Evolutionary conservation across 2,888 invertebrate genomes (phyloP).

Genomic region (Bellardia bayeri): DNA sequence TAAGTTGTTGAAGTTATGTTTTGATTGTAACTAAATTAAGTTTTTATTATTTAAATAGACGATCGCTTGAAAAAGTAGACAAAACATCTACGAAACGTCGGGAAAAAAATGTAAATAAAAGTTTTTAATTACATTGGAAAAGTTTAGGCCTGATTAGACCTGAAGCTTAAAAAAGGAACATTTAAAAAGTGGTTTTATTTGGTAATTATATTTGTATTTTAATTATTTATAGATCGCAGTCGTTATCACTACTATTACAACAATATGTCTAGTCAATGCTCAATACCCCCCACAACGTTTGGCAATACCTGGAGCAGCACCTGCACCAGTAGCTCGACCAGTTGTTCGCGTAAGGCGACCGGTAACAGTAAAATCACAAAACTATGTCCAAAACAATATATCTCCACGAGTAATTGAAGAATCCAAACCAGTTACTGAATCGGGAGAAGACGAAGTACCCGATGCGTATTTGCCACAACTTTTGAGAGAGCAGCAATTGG

Average conservation of each 20-base stretch:
- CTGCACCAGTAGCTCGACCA: conserved; percentile 81
- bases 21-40: too few species aligned
- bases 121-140: too few species aligned
- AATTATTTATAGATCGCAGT: conserved; percentile 72
- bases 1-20: too few species aligned
- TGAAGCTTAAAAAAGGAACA: too few species aligned
- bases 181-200: conserved; percentile 10
- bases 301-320: conserved; percentile 88
- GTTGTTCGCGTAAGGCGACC: conserved; percentile 83
- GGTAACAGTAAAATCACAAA: conserved; percentile 84
- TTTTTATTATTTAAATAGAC: too few species aligned
- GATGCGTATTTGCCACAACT: conserved; percentile 85
- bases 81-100: too few species aligned
- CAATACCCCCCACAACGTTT: conserved; percentile 87
- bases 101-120: too few species aligned
- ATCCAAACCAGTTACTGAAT: conserved; percentile 88
- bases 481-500: conserved; percentile 81
- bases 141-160: too few species aligned
- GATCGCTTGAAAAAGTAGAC: too few species aligned
- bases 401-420: conserved; percentile 82
- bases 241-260: conserved; percentile 53
- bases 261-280: conserved; percentile 79
- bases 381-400: conserved; percentile 85
- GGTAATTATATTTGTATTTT: background rate
- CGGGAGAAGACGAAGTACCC: conserved; percentile 87